Conservation (phyloP, 1,140 invertebrate species). For the Drosophila asahinai region DNA sequence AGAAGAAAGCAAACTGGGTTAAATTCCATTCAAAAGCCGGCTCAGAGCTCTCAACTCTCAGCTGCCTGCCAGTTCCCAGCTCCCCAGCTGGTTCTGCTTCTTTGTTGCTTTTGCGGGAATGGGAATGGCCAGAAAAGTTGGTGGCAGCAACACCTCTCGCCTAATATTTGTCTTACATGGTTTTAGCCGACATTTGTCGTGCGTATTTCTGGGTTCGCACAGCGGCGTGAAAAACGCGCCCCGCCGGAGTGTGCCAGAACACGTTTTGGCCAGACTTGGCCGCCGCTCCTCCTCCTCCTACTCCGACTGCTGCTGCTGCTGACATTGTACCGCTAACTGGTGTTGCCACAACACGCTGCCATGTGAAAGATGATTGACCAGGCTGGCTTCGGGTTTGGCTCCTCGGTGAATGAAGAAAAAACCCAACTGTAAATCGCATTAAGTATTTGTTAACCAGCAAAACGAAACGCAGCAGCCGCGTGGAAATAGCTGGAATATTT, state of each 20-base stretch:
- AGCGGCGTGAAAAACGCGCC: constrained; percentile 50
- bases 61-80: neutral
- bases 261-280: constrained; percentile 48
- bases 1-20: constrained; percentile 80
- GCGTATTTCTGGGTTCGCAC: constrained; percentile 51
- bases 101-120: constrained; percentile 18
- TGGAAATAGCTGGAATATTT: constrained; percentile 65
- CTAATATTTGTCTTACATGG: constrained; percentile 62
- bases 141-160: constrained; percentile 47
- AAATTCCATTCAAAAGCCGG: constrained; percentile 77
- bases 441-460: constrained; percentile 71
- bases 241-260: constrained; percentile 56
- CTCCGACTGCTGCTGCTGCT: constrained; percentile 24
- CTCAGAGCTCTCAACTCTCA: constrained; percentile 19
- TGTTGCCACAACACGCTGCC: constrained; percentile 56
- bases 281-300: neutral
- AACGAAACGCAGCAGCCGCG: constrained; percentile 50
- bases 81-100: constrained; percentile 47
- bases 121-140: constrained; percentile 44
- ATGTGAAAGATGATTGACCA: constrained; percentile 64
- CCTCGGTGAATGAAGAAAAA: constrained; percentile 39
- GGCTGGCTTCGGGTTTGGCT: constrained; percentile 8
- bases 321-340: constrained; percentile 71
- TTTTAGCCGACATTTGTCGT: constrained; percentile 63
- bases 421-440: constrained; percentile 67